Evolutionary conservation across 2,888 invertebrate species (phyloP).

Genomic region (Ormyrus labotus): DNA sequence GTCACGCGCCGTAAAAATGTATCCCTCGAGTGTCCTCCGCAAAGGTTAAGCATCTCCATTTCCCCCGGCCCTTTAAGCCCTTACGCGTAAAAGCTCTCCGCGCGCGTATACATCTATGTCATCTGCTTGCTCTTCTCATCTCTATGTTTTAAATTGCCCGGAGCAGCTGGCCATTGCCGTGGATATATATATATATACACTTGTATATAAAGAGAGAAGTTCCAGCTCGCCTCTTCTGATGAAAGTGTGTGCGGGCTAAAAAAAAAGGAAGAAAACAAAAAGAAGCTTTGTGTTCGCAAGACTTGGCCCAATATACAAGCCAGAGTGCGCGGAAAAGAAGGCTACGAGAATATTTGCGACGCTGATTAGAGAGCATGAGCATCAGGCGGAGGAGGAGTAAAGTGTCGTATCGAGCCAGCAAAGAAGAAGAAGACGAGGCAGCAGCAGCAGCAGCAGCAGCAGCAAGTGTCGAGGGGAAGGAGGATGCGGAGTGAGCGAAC

Average conservation of each 20-base stretch:
- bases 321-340: too few relatives aligned
- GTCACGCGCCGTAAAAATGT: conserved; percentile 35
- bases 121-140: neutral
- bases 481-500: conserved; percentile 18
- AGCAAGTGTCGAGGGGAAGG: neutral
- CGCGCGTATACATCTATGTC: neutral
- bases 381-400: neutral
- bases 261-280: too few relatives aligned
- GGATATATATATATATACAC: too few relatives aligned
- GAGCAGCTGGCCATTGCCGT: neutral
- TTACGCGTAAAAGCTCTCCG: neutral
- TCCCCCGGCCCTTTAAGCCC: neutral
- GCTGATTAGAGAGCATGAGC: too few relatives aligned
- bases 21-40: conserved; percentile 37
- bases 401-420: neutral
- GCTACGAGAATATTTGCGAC: too few relatives aligned
- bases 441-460: neutral
- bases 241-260: too few relatives aligned
- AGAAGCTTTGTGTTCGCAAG: too few relatives aligned
- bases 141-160: neutral
- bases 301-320: too few relatives aligned
- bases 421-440: neutral
- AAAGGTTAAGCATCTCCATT: conserved; percentile 24
- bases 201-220: too few relatives aligned
- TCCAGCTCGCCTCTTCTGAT: too few relatives aligned